Conservation (phyloP, 2,888 invertebrate genomes). For the Uloborus plumipes region DNA sequence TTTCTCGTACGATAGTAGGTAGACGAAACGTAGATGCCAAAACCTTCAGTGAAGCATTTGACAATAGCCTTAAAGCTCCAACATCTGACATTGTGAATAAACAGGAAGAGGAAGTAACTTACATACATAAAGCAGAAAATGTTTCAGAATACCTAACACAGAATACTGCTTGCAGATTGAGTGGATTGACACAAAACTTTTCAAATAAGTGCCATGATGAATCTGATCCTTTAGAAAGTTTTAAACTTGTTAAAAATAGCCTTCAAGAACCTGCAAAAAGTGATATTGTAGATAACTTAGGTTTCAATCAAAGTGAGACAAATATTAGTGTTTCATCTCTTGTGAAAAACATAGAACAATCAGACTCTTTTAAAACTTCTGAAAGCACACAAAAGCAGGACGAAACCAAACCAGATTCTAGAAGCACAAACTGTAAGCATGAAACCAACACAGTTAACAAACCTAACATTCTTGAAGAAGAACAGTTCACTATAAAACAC, state of each 20-base stretch:
- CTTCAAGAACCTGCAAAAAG: slow-evolving; percentile 4
- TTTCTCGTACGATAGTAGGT: not conserved
- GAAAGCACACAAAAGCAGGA: slow-evolving; percentile 12
- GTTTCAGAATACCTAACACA: not conserved
- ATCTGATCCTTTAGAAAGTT: slow-evolving; percentile 1
- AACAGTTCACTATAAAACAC: not conserved
- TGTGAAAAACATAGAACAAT: slow-evolving; percentile 35
- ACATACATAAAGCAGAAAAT: not conserved
- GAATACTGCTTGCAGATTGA: not conserved
- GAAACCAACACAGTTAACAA: not conserved
- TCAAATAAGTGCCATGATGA: not conserved
- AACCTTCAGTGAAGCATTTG: too few species aligned
- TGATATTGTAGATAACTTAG: not conserved
- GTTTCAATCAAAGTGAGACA: not conserved
- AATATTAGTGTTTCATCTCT: slow-evolving; percentile 36
- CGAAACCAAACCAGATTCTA: too few species aligned
- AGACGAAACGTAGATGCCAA: not conserved
- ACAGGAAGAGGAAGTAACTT: too few species aligned
- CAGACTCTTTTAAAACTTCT: slow-evolving; percentile 19
- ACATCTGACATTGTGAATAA: not conserved
- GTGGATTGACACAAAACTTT: slow-evolving; percentile 2
- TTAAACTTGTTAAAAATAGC: slow-evolving; percentile 11
- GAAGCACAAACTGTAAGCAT: too few species aligned
- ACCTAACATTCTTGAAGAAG: slow-evolving; percentile 10
- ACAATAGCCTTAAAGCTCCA: too few species aligned